Base-by-base conservation (phyloP, 1,140 invertebrate genomes). In the Andrena cerasifolii region DNA sequence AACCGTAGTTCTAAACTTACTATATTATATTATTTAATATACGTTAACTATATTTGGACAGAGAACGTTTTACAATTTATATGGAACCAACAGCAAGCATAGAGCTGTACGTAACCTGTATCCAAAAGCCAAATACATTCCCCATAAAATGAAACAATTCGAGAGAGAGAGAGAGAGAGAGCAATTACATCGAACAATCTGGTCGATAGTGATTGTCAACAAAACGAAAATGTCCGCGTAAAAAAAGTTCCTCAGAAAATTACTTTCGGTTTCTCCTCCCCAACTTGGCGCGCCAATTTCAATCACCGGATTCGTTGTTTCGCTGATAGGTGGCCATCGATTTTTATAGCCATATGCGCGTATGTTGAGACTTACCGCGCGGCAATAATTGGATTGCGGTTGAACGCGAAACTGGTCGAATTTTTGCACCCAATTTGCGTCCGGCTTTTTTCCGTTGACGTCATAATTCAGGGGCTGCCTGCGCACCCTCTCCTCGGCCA, bases 381-480 rank as follows among this genome's bases (percentile, higher is more conserved):
- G 6, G 31, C n/a, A n/a, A 51, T 73, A 49, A 73, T 59, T 45
- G 67, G 36, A 70, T 33, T 33, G 28, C 3, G 58, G 10, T 36
- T 21, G 16, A n/a, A 24, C 26, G 56, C 33, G 56, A 58, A 33
- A 58, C 28, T 33, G n/a, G 63, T 14, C 8, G 45, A 72, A 73
- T 62, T 62, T 62, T 62, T n/a, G 14, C 16, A 26, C 21, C n/a
- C 43, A 26, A 63, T 80, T 79, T 74, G 40, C 14, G 14, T 31
- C 26, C 12, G 45, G 18, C 8, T 67, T 61, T 81, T 70, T 51
- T 56, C 43, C 24, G 49, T 66, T 28, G 21, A 0, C 26, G 54
- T 40, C 65, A 71, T 83, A 82, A 83, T 83, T 82, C 47, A 77
- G 33, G 43, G n/a, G 36, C 24, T 12, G 21, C 73, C 43, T 58